phyloP scores from a whole-genome alignment of 2,888 invertebrate species.

The Galerucella nymphaeae region DNA sequence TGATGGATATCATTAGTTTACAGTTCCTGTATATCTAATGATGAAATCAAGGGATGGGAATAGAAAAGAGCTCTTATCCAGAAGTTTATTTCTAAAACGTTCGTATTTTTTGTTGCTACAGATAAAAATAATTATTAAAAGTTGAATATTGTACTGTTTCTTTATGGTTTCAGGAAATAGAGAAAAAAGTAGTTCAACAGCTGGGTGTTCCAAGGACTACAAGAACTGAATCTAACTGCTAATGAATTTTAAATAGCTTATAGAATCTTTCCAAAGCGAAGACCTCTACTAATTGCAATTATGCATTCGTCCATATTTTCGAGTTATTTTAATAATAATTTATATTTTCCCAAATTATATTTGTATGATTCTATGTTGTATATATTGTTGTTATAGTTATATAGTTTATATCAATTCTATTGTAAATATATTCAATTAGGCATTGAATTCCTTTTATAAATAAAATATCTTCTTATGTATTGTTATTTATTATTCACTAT shows the following conservation, averaged over 20 bases:
- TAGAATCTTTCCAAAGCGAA: conserved; percentile 28
- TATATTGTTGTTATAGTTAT: conserved; percentile 64
- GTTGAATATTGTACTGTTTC: background rate
- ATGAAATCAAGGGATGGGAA: too few relatives aligned
- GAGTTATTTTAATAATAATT: conserved; percentile 51
- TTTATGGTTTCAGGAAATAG: conserved; percentile 62
- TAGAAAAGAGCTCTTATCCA: too few relatives aligned
- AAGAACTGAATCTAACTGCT: conserved; percentile 64
- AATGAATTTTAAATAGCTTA: conserved; percentile 24
- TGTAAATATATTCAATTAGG: conserved; percentile 53
- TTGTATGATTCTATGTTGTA: conserved; percentile 56
- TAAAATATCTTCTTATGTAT: conserved; percentile 35
- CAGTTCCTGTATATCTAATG: too few relatives aligned
- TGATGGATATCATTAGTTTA: too few relatives aligned
- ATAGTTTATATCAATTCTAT: conserved; percentile 63
- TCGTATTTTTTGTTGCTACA: too few relatives aligned
- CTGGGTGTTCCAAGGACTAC: conserved; percentile 63
- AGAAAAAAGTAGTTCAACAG: conserved; percentile 65
- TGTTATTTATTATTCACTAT: background rate
- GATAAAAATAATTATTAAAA: too few relatives aligned
- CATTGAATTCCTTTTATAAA: conserved; percentile 50
- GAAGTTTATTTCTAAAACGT: too few relatives aligned
- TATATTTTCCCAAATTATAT: conserved; percentile 53
- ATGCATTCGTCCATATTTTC: conserved; percentile 59
- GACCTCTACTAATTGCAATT: conserved; percentile 53